Conservation (phyloP, 2,797 vertebrate species). For the Odontamblyopus rebecca region DNA sequence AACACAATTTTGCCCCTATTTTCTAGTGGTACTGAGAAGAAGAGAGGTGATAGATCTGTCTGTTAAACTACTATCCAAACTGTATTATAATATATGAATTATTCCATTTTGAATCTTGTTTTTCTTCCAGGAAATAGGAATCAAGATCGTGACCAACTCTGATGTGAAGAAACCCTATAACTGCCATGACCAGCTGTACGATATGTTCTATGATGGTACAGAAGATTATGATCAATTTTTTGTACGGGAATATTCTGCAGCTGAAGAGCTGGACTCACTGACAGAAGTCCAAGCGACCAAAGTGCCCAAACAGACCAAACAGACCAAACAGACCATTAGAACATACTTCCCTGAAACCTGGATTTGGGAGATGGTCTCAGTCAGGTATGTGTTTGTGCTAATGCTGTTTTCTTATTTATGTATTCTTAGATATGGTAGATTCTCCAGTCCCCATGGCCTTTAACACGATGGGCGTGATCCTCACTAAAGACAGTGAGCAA, state of each 20-base stretch:
- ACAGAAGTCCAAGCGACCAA: not conserved
- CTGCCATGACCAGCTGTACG: not conserved
- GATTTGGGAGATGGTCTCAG: conserved; percentile 52
- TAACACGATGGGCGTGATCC: conserved; percentile 19
- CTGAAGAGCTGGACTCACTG: not conserved
- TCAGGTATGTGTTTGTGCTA: conserved; percentile 41
- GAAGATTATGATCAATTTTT: not conserved
- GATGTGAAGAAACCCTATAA: conserved; percentile 69
- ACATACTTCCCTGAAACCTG: conserved; percentile 51
- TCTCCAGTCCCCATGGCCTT: conserved; percentile 35
- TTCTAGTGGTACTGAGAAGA: too few relatives aligned
- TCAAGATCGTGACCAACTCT: conserved; percentile 83
- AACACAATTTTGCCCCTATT: too few relatives aligned
- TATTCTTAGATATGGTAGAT: conserved; percentile 17
- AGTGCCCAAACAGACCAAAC: too few relatives aligned
- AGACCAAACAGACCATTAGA: conserved; percentile 34
- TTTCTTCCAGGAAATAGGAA: conserved; percentile 65
- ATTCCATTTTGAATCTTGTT: not conserved
- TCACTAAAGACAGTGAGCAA: not conserved
- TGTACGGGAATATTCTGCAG: too few relatives aligned
- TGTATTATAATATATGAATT: too few relatives aligned
- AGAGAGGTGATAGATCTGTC: too few relatives aligned
- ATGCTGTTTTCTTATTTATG: conserved; percentile 6
- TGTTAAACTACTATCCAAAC: too few relatives aligned
- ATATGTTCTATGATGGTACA: accelerated